Evolutionary conservation across 2,113 vertebrate species (phyloP), one percentile per base, ranked within the genome.

Genomic region (Morone saxatilis): DNA sequence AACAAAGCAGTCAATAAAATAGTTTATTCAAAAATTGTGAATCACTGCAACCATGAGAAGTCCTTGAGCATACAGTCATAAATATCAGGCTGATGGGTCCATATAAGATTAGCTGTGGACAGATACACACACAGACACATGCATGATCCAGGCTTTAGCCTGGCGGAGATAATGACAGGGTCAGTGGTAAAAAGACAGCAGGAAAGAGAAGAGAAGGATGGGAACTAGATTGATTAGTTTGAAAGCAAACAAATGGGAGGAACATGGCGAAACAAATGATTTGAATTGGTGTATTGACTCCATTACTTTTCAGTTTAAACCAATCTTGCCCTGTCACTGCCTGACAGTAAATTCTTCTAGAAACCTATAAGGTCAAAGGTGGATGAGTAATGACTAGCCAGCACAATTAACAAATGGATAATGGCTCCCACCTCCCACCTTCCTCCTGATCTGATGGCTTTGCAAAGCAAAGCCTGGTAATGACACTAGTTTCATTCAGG

Each of bases 361-460:
- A 89, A 89, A 88, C 86, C 83, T 85, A 40, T 85, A 69, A 84
- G 93, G 91, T 90, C 91, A 93, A 84, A 94, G 92, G 90, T 91
- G 78, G 81, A 81, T 82, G 81, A 82, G 70, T 91, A 94, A 95
- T 91, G 90, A 87, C 81, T 41, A 53, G 41, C 66, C 9, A 20
- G 70, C 76, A 86, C 92, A 94, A 93, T 94, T 95, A 91, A 88
- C 76, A 85, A 88, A 88, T 75, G 85, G 82, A 83, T 93, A 93
- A 95, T 92, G 87, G 88, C 88, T 86, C 79, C 84, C 71, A 77
- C 85, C 76, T 87, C 84, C 91, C 78, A 78, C 76, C 85, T 85
- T 84, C 74, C 82, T 70, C 83, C 83, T 91, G 76, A 88, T 87
- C 87, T 93, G 93, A 94, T 94, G 88, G 90, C 86, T 92, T 91